Evolutionary conservation across 2,113 vertebrate genomes (phyloP).

Genomic region (Mormoops blainvillei): DNA sequence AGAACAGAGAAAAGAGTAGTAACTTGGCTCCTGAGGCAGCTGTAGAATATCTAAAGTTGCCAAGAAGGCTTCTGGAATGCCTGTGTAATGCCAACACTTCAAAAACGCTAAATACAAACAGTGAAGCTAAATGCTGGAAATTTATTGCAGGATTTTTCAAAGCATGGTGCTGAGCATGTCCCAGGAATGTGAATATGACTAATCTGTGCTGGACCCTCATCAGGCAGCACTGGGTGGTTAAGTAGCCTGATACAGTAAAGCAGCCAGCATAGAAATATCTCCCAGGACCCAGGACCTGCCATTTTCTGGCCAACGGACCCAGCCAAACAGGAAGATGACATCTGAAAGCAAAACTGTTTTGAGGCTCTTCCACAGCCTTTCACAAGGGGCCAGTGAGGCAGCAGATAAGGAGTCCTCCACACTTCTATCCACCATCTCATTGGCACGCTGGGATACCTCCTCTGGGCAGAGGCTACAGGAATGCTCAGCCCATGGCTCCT

Average conservation of each 20-base stretch:
- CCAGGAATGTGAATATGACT: conserved; percentile 42
- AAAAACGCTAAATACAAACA: conserved; percentile 41
- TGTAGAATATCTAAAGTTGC: not conserved
- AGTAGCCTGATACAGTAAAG: conserved; percentile 65
- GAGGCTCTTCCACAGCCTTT: not conserved
- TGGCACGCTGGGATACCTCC: not conserved
- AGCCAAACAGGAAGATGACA: conserved; percentile 68
- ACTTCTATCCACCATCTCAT: not conserved
- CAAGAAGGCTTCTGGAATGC: conserved; percentile 33
- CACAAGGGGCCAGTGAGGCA: not conserved
- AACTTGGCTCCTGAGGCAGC: not conserved
- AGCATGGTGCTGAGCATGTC: not conserved
- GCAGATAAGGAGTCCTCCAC: not conserved
- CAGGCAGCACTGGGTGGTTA: conserved; percentile 49
- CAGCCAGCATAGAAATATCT: conserved; percentile 52
- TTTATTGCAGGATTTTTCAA: conserved; percentile 30
- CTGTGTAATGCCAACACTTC: conserved; percentile 38
- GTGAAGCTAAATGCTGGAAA: conserved; percentile 4
- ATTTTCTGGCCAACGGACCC: conserved; percentile 59
- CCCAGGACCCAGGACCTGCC: conserved; percentile 52
- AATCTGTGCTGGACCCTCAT: conserved; percentile 14
- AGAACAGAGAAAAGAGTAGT: not conserved
- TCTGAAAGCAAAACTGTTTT: conserved; percentile 67
- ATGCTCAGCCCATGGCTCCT: not conserved
- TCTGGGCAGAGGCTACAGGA: not conserved